Evolutionary conservation across 1,140 invertebrate genomes (phyloP).

Genomic region (Himalopsyche phryganea): DNA sequence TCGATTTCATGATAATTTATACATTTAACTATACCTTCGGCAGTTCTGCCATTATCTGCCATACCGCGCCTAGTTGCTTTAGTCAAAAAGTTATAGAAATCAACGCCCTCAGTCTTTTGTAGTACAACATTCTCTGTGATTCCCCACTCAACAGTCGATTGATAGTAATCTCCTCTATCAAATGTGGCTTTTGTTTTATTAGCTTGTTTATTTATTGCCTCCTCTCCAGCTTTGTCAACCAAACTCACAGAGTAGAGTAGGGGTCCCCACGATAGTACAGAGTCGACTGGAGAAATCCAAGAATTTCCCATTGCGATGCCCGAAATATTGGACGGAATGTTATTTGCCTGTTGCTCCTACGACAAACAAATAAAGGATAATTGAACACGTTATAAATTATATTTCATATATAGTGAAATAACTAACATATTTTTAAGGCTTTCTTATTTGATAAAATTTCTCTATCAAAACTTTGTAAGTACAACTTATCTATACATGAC

Average conservation of each 20-base stretch:
- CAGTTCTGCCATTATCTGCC: neutral
- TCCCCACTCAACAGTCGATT: constrained; percentile 64
- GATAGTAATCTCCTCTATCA: constrained; percentile 52
- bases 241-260: constrained; percentile 64
- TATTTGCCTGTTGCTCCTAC: constrained; percentile 61
- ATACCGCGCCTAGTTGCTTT: constrained; percentile 37
- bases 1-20: too few relatives aligned
- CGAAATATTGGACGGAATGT: constrained; percentile 67
- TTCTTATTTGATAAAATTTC: neutral
- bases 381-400: too few relatives aligned
- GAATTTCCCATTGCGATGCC: constrained; percentile 80
- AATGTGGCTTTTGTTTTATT: constrained; percentile 51
- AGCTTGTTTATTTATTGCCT: constrained; percentile 52
- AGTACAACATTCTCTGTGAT: constrained; percentile 59
- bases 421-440: neutral
- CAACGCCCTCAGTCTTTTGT: constrained; percentile 58
- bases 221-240: constrained; percentile 58
- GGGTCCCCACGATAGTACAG: constrained; percentile 74
- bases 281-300: constrained; percentile 83
- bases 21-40: constrained; percentile 8
- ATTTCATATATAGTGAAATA: neutral
- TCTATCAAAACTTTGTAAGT: neutral
- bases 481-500: neutral
- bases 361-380: too few relatives aligned
- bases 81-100: constrained; percentile 78